phyloP scores from a whole-genome alignment of 2,113 vertebrate genomes.

The Cromileptes altivelis region DNA sequence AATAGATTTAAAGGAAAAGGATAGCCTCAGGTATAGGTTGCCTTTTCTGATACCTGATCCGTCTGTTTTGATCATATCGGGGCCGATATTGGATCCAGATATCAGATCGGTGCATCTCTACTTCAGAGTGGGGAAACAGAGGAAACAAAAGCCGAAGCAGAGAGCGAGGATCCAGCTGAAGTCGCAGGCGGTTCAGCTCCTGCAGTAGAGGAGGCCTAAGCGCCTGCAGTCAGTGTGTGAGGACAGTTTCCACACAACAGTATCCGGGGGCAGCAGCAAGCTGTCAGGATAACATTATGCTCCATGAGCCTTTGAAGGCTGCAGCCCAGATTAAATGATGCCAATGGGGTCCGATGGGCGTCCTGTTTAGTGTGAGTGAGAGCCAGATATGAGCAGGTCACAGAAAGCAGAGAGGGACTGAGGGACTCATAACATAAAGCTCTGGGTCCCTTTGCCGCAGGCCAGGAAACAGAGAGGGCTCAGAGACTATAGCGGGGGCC shows the following conservation, averaged over 20 bases:
- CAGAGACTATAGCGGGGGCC: constrained; percentile 1
- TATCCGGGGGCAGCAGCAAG: constrained; percentile 10
- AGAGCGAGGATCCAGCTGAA: neutral
- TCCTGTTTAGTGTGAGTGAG: neutral
- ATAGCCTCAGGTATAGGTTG: too few species aligned
- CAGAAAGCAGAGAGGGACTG: constrained; percentile 8
- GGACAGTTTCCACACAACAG: constrained; percentile 36
- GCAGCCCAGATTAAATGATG: constrained; percentile 28
- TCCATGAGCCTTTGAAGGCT: neutral
- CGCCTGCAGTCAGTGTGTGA: constrained; percentile 27
- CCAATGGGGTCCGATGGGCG: neutral
- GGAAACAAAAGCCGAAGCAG: neutral
- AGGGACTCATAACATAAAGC: constrained; percentile 49
- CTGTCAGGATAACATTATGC: constrained; percentile 25
- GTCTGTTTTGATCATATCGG: too few species aligned
- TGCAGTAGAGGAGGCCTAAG: neutral
- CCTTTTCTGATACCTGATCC: too few species aligned
- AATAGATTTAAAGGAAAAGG: too few species aligned
- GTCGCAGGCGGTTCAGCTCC: neutral
- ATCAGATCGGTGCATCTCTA: too few species aligned
- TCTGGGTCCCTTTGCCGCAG: neutral
- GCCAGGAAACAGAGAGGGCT: constrained; percentile 16
- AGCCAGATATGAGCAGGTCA: constrained; percentile 20
- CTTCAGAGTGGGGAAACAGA: too few species aligned
- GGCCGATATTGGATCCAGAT: too few species aligned